Conservation (phyloP, 2,797 vertebrate genomes). For the Saguinus oedipus region DNA sequence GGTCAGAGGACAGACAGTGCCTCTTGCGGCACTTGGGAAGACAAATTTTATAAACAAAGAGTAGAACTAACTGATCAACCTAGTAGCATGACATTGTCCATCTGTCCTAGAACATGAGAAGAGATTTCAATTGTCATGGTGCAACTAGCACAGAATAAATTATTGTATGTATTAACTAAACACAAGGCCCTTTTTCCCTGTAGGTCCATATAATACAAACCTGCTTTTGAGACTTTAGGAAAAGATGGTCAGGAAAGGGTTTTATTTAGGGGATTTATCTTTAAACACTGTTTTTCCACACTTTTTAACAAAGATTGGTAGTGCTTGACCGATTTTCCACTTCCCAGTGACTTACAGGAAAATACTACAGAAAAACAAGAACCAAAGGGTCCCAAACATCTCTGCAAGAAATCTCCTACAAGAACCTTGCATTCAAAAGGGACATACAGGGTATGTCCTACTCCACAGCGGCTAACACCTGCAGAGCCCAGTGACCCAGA, state of each 20-base stretch:
- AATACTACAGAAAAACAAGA: background rate
- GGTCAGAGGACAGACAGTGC: background rate
- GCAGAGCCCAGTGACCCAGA: background rate
- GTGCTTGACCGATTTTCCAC: background rate
- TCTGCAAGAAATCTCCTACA: background rate
- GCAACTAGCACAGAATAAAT: background rate
- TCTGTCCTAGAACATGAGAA: background rate
- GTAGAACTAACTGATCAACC: background rate
- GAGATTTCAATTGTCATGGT: background rate
- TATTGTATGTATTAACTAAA: background rate
- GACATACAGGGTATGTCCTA: background rate
- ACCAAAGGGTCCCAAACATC: background rate
- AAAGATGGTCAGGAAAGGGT: background rate
- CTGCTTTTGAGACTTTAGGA: background rate
- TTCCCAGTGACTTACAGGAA: background rate
- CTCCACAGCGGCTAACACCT: background rate
- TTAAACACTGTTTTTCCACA: background rate
- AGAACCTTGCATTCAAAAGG: background rate
- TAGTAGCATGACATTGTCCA: background rate
- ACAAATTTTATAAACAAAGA: background rate
- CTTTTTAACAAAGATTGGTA: slow-evolving; percentile 6
- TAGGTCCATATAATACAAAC: background rate
- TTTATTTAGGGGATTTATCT: background rate
- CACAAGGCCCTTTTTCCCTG: background rate
- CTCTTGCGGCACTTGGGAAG: background rate